Evolutionary conservation across 37 sponge, comb jelly and placozoan species (phyloP).

Genomic region (Tethya wilhelma): DNA sequence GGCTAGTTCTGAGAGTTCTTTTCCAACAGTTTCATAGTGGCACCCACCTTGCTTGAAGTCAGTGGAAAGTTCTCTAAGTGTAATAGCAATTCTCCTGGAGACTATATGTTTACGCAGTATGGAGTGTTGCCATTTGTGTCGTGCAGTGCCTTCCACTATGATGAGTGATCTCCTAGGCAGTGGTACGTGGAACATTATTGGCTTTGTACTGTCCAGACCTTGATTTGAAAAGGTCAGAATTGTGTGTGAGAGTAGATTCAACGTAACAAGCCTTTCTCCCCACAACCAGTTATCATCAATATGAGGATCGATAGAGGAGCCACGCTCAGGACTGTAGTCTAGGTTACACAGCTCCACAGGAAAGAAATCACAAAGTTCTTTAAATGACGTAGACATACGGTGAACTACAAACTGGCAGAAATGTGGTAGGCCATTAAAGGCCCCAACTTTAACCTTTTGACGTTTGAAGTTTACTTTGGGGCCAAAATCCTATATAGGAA

Average conservation of each 20-base stretch:
- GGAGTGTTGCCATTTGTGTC: slow-evolving; percentile 89
- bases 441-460: slow-evolving; percentile 81
- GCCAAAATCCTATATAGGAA: slow-evolving; percentile 94
- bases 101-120: slow-evolving; percentile 78
- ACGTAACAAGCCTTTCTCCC: slow-evolving; percentile 91
- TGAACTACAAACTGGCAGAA: slow-evolving; percentile 64
- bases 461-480: slow-evolving; percentile 96
- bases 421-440: slow-evolving; percentile 87
- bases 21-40: slow-evolving; percentile 58
- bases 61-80: slow-evolving; percentile 84
- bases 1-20: slow-evolving; percentile 53
- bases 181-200: slow-evolving; percentile 60
- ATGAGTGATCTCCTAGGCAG: slow-evolving; percentile 81
- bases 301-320: slow-evolving; percentile 94
- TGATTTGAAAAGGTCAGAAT: slow-evolving; percentile 74
- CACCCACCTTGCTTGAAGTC: slow-evolving; percentile 64
- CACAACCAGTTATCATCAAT: slow-evolving; percentile 96
- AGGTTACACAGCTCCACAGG: slow-evolving; percentile 97
- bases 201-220: neutral
- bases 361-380: slow-evolving; percentile 45
- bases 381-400: slow-evolving; percentile 29
- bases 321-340: slow-evolving; percentile 82
- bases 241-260: slow-evolving; percentile 88
- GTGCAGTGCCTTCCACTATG: slow-evolving; percentile 72
- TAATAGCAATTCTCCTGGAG: slow-evolving; percentile 79